Base-by-base conservation (phyloP, 53 echinoderm and acorn worm species). In the Paelopatides confundens region DNA sequence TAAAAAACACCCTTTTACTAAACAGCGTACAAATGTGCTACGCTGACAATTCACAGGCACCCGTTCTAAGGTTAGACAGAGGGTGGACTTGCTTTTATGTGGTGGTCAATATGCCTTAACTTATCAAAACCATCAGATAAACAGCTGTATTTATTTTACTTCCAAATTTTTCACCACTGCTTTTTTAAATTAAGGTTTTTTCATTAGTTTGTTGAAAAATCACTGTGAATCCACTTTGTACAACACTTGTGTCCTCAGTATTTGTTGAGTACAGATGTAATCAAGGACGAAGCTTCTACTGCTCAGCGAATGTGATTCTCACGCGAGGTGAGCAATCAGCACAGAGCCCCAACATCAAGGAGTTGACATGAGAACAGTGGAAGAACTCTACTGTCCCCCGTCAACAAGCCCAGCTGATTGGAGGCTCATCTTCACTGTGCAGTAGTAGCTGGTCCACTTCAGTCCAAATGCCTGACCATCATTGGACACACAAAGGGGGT, bases 401-500 rank as follows among this genome's bases (percentile, higher is more conserved):
- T 35, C 34, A 31, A 11, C 68, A 12, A 58, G 4, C 58, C 58
- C 58, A 17, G 21, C 15, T 4, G 58, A 26, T 5, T 18, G 24
- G 58, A 58, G 5, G 21, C 58, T 6, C 58, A 15, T 18, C 18
- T 58, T 31, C 68, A 67, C 68, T 67, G 68, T 15, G 4, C 6
- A 67, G 68, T 5, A 67, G 35, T 0, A 35, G 68, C 68, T 11
- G 21, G 68, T 67, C 35, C 29, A 67, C 65, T 67, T 79, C 79
- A 79, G 79, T 18, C 79, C 79, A 79, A 79, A 79, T 79, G 79
- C 79, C 79, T 79, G 79, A 31, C 43, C 79, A 79, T 79, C 79
- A 79, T 79, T 31, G 79, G 79, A 79, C 79, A 79, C 53, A 1
- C 5, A 7, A 43, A 43, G 43, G n/a, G n/a, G n/a, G n/a, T n/a